Evolutionary conservation across 2,888 invertebrate species (phyloP).

Genomic region (Pollenia angustigena): DNA sequence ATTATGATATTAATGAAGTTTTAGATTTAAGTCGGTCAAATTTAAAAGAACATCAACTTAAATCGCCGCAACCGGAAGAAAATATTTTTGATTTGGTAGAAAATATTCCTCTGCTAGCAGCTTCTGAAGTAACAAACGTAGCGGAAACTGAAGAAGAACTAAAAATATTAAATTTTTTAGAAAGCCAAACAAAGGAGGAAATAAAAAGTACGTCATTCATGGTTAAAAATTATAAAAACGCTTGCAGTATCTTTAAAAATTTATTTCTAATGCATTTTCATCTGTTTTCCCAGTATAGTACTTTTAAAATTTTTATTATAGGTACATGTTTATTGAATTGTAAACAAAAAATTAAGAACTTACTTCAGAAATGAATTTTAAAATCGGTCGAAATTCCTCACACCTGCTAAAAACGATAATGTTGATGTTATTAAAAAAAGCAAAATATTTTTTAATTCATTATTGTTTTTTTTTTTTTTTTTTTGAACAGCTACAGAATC

Average conservation of each 20-base stretch:
- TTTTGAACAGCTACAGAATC: conserved; percentile 4
- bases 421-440: too few species aligned
- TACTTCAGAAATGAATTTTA: too few species aligned
- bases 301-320: too few species aligned
- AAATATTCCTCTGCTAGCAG: neutral
- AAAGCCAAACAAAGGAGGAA: conserved; percentile 65
- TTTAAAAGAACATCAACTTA: conserved; percentile 65
- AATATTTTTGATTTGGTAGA: conserved; percentile 34
- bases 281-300: too few species aligned
- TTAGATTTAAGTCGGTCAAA: conserved; percentile 73
- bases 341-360: too few species aligned
- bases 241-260: too few species aligned
- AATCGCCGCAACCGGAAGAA: conserved; percentile 63
- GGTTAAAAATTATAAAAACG: too few species aligned
- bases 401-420: too few species aligned
- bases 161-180: conserved; percentile 78
- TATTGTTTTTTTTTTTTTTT: conserved; percentile 27
- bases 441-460: neutral
- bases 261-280: too few species aligned
- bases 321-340: too few species aligned
- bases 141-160: conserved; percentile 77
- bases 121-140: conserved; percentile 66
- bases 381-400: too few species aligned
- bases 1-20: conserved; percentile 72
- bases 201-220: conserved; percentile 53